Conservation (phyloP, 2,113 vertebrate species). For the Ginglymostoma cirratum region DNA sequence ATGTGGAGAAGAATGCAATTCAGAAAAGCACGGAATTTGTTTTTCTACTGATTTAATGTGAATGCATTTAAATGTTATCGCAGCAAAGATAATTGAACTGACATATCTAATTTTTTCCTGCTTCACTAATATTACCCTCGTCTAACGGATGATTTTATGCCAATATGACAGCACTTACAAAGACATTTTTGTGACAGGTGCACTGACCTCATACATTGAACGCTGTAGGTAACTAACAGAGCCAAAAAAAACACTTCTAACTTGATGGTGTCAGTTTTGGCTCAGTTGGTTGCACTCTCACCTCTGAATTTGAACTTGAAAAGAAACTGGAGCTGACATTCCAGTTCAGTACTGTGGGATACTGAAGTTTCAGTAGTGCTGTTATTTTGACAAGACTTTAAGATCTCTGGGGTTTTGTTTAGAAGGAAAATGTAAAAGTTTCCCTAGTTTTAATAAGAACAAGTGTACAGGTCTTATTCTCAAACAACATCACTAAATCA, state of each 20-base stretch:
- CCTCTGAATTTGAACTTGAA: not conserved
- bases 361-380: not conserved
- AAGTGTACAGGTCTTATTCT: no score
- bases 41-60: not conserved
- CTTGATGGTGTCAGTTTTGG: not conserved
- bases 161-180: slow-evolving; percentile 31
- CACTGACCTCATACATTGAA: slow-evolving; percentile 21
- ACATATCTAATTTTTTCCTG: slow-evolving; percentile 7
- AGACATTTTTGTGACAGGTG: slow-evolving; percentile 33
- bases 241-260: not conserved
- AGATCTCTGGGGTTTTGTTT: no score
- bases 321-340: not conserved
- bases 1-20: not conserved
- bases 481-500: no score
- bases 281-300: not conserved
- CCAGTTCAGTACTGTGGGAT: not conserved
- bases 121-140: slow-evolving; percentile 18
- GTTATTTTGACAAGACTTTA: not conserved
- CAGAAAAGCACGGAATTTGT: not conserved
- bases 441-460: not conserved
- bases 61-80: slow-evolving; percentile 27
- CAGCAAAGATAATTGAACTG: slow-evolving; percentile 33
- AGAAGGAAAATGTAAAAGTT: not conserved
- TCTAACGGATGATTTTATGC: slow-evolving; percentile 26
- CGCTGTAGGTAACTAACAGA: not conserved